phyloP scores from a whole-genome alignment of 2,888 invertebrate genomes.

The Cylindroiulus punctatus region DNA sequence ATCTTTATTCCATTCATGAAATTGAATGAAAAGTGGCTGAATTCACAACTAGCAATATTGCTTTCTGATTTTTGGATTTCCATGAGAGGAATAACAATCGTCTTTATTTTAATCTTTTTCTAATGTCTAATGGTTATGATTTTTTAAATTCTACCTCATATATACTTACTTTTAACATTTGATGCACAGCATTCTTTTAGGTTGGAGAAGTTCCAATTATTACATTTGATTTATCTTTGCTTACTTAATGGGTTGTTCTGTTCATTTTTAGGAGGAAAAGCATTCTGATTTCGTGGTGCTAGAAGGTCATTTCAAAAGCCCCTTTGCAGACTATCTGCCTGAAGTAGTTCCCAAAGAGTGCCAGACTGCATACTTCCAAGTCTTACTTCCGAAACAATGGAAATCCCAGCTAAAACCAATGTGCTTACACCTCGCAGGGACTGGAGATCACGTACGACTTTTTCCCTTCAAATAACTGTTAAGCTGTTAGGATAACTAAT shows the following conservation, averaged over 20 bases:
- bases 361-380: conserved; percentile 84
- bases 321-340: conserved; percentile 83
- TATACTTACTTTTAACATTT: background rate
- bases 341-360: conserved; percentile 86
- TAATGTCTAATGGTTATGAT: background rate
- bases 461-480: background rate
- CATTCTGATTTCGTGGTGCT: conserved; percentile 78
- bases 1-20: too few relatives aligned
- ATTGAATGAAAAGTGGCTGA: background rate
- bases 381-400: conserved; percentile 85
- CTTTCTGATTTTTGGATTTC: background rate
- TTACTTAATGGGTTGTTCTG: conserved; percentile 49
- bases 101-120: background rate
- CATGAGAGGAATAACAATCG: too few relatives aligned
- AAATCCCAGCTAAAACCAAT: conserved; percentile 77
- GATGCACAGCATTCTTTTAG: background rate
- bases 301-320: conserved; percentile 89
- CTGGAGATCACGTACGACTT: conserved; percentile 92
- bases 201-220: background rate
- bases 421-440: conserved; percentile 95
- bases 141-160: background rate
- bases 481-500: conserved; percentile 48
- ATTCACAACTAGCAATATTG: background rate
- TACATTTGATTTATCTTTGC: background rate
- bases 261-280: conserved; percentile 74